These are phyloP conservation scores for Axis porcinus DNA, from an alignment of 2,113 vertebrate genomes.

Conservation along the genomic window DNA sequence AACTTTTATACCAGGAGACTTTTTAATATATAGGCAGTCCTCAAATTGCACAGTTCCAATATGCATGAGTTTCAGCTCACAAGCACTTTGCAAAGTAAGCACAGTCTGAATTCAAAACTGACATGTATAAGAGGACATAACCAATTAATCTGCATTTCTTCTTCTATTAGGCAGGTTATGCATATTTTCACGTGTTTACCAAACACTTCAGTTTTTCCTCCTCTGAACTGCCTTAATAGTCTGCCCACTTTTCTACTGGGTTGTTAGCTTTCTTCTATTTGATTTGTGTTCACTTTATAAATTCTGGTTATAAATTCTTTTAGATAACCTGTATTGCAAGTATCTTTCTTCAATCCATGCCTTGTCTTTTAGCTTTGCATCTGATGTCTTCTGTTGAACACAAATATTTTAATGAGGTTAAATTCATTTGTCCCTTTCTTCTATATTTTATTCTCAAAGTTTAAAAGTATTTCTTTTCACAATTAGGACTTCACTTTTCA, in stretches of 20 bases:
- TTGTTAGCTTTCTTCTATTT: background rate
- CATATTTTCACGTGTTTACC: background rate
- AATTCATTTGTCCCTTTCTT: background rate
- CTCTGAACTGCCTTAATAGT: background rate
- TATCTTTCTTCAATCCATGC: background rate
- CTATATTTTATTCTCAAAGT: background rate
- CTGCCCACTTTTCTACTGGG: background rate
- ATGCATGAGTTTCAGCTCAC: background rate
- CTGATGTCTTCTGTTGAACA: background rate
- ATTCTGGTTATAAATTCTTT: background rate
- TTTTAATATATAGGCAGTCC: background rate
- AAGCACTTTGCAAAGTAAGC: background rate
- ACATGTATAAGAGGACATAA: background rate
- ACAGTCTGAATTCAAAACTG: background rate
- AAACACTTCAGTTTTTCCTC: background rate
- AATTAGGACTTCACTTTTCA: background rate
- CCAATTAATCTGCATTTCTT: background rate
- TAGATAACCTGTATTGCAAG: background rate
- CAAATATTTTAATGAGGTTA: background rate
- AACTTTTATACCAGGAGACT: background rate
- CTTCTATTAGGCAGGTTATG: background rate
- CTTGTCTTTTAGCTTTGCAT: background rate
- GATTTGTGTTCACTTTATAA: background rate
- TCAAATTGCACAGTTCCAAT: background rate
- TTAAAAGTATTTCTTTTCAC: background rate